phyloP scores from a whole-genome alignment of 2,888 invertebrate genomes.

The Proisotoma minuta region DNA sequence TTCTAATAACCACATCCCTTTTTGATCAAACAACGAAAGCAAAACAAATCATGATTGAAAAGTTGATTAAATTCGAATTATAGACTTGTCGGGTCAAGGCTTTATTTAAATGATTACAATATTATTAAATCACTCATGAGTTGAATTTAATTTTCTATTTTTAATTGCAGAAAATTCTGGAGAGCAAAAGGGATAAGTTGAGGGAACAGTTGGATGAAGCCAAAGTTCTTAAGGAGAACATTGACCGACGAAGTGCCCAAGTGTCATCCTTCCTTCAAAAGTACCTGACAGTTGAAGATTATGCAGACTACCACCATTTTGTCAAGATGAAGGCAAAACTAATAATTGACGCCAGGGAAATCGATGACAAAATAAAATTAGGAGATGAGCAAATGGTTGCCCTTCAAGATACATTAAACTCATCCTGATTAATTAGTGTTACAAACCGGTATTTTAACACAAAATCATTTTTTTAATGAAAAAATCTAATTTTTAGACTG shows the following conservation, averaged over 20 bases:
- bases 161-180: conserved; percentile 56
- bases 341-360: conserved; percentile 73
- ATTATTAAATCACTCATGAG: no score
- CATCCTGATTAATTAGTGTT: no score
- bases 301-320: conserved; percentile 75
- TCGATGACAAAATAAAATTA: conserved; percentile 74
- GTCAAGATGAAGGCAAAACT: conserved; percentile 81
- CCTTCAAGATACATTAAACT: conserved; percentile 62
- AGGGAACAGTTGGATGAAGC: conserved; percentile 76
- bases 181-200: conserved; percentile 70
- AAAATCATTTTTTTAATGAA: no score
- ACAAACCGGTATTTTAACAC: no score
- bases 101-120: no score
- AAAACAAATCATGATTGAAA: no score
- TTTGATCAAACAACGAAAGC: no score
- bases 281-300: conserved; percentile 67
- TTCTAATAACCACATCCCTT: no score
- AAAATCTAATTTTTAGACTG: no score
- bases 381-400: conserved; percentile 74
- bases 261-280: conserved; percentile 67
- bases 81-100: no score
- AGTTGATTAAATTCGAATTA: no score
- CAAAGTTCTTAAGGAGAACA: conserved; percentile 71
- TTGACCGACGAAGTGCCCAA: conserved; percentile 69
- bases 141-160: conserved; percentile 15